phyloP scores from a whole-genome alignment of 2,113 vertebrate genomes.

The Heptranchias perlo region DNA sequence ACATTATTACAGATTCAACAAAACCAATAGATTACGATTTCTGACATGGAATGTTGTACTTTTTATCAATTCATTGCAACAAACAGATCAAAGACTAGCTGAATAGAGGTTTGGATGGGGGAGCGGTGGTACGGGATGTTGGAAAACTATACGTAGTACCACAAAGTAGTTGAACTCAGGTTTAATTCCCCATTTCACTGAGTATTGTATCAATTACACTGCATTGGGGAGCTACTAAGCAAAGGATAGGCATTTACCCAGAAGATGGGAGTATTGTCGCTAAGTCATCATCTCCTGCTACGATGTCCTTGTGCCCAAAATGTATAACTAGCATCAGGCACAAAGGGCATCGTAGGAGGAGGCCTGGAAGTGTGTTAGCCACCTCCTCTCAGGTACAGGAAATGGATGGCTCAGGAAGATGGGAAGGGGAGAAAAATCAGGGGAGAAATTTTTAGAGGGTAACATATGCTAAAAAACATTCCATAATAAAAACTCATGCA shows the following conservation, averaged over 20 bases:
- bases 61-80: not conserved
- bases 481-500: too few species aligned
- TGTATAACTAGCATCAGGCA: not conserved
- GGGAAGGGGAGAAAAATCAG: too few species aligned
- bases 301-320: not conserved
- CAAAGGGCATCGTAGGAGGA: too few species aligned
- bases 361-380: too few species aligned
- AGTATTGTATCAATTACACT: not conserved
- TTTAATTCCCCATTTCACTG: not conserved
- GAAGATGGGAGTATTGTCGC: not conserved
- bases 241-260: not conserved
- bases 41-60: too few species aligned
- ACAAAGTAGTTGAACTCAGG: not conserved
- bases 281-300: not conserved
- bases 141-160: not conserved
- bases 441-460: too few species aligned
- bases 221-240: not conserved
- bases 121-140: not conserved
- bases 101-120: not conserved
- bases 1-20: not conserved
- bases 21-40: not conserved
- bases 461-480: too few species aligned
- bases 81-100: not conserved
- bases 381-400: too few species aligned
- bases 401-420: too few species aligned